These are phyloP conservation scores for Germaria angustata DNA, from an alignment of 2,888 invertebrate genomes.

Conservation along the genomic window DNA sequence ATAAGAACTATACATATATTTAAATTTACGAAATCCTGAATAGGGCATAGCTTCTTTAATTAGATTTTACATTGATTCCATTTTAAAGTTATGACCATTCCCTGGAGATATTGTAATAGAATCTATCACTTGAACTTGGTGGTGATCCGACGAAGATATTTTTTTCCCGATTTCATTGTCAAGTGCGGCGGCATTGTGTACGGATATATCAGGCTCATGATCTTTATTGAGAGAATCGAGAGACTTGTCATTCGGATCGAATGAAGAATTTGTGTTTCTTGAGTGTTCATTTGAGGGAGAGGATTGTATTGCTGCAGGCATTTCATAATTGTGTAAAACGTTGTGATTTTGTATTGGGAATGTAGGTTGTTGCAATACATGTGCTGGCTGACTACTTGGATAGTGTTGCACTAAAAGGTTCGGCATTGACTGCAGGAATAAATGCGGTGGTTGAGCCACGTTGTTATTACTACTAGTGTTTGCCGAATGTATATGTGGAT, in stretches of 20 bases:
- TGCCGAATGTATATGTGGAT: constrained; percentile 64
- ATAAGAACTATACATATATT: constrained; percentile 6
- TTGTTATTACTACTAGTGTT: constrained; percentile 19
- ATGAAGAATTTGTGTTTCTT: constrained; percentile 56
- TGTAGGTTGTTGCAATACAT: constrained; percentile 64
- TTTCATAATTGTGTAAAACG: constrained; percentile 71
- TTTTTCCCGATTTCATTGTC: constrained; percentile 47
- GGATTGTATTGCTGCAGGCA: constrained; percentile 42
- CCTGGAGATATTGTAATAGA: constrained; percentile 79
- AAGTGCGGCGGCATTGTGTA: constrained; percentile 66
- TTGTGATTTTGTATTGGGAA: constrained; percentile 67
- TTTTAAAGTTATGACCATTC: constrained; percentile 78
- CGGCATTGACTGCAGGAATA: constrained; percentile 73
- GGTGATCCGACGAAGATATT: constrained; percentile 61
- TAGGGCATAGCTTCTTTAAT: constrained; percentile 2
- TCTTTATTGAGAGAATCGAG: constrained; percentile 63
- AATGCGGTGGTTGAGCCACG: constrained; percentile 68
- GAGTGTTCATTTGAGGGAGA: constrained; percentile 43
- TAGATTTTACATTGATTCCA: constrained; percentile 78
- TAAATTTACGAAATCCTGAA: constrained; percentile 20
- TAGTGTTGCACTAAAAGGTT: constrained; percentile 75
- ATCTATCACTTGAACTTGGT: constrained; percentile 76
- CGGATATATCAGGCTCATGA: constrained; percentile 54
- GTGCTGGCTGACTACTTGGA: constrained; percentile 38
- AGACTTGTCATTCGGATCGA: constrained; percentile 65